A percentile compares a stretch with the other conserved stretches of the same genome.
phyloP scores from a whole-genome alignment of 2,888 invertebrate genomes.

The Lasius platythorax region DNA sequence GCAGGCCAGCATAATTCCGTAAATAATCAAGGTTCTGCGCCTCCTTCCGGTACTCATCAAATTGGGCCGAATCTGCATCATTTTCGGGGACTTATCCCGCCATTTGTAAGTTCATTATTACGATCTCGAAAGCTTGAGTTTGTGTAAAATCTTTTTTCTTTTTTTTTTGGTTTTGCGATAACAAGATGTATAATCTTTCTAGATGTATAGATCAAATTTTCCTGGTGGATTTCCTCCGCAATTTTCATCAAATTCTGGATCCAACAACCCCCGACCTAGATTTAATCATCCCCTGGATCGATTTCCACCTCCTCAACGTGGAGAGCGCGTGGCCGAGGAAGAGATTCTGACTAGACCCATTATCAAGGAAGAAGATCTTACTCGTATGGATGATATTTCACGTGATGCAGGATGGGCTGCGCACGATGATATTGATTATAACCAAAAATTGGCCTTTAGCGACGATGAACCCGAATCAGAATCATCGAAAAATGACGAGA shows the following conservation, averaged over 20 bases:
- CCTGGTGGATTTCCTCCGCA: slow-evolving; percentile 83
- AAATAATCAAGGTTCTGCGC: slow-evolving; percentile 76
- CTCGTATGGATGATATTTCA: slow-evolving; percentile 96
- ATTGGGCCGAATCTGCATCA: slow-evolving; percentile 86
- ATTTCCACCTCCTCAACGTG: slow-evolving; percentile 77
- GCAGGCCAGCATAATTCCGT: slow-evolving; percentile 84
- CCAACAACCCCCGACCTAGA: slow-evolving; percentile 83
- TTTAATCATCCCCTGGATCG: slow-evolving; percentile 83
- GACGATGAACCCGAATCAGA: slow-evolving; percentile 92
- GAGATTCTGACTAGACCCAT: slow-evolving; percentile 93
- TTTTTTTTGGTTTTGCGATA: not conserved
- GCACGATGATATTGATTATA: slow-evolving; percentile 97
- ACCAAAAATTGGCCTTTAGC: slow-evolving; percentile 97
- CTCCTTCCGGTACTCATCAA: slow-evolving; percentile 77
- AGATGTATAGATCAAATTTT: slow-evolving; percentile 86
- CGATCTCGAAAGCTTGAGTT: not conserved
- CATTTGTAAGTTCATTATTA: slow-evolving; percentile 89
- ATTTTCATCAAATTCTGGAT: slow-evolving; percentile 80
- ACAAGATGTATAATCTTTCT: slow-evolving; percentile 44
- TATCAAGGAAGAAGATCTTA: slow-evolving; percentile 96
- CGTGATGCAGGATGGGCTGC: slow-evolving; percentile 97
- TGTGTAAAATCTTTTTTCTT: not conserved
- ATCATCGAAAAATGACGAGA: slow-evolving; percentile 79
- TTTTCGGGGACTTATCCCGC: slow-evolving; percentile 92
- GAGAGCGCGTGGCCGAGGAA: slow-evolving; percentile 86